These are phyloP conservation scores for Bergia sp. DNA, from an alignment of 92 coral and sea anemone species.

Conservation along the genomic window DNA sequence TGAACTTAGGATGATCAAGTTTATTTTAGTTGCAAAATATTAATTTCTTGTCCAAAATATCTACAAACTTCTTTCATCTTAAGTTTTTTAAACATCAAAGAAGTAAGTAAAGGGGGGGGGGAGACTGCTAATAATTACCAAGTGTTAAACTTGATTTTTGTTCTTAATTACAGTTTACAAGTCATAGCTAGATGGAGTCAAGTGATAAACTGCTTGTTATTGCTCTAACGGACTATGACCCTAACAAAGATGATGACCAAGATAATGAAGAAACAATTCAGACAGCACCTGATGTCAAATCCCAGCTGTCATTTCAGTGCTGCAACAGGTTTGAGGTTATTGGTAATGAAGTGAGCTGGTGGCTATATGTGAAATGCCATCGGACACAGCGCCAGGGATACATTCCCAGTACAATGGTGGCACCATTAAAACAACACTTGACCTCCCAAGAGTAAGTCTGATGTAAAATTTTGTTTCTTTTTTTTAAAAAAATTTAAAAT, in stretches of 20 bases:
- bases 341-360: conserved; percentile 83
- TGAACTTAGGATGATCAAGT: too few relatives aligned
- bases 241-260: conserved; percentile 64
- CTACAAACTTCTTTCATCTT: too few relatives aligned
- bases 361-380: conserved; percentile 78
- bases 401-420: conserved; percentile 83
- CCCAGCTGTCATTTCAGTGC: conserved; percentile 73
- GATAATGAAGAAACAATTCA: conserved; percentile 53
- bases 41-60: too few relatives aligned
- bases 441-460: conserved; percentile 74
- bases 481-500: too few relatives aligned
- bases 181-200: not conserved
- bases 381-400: conserved; percentile 70
- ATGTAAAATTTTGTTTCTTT: not conserved
- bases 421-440: conserved; percentile 72
- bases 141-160: too few relatives aligned
- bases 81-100: too few relatives aligned
- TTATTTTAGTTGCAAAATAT: too few relatives aligned
- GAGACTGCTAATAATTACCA: too few relatives aligned
- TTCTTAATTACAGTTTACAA: not conserved
- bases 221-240: conserved; percentile 72
- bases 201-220: conserved; percentile 62
- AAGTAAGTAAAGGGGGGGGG: too few relatives aligned
- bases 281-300: conserved; percentile 73
- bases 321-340: conserved; percentile 75